Evolutionary conservation across 1,140 invertebrate genomes (phyloP).

Genomic region (Lysiphlebus fabarum): DNA sequence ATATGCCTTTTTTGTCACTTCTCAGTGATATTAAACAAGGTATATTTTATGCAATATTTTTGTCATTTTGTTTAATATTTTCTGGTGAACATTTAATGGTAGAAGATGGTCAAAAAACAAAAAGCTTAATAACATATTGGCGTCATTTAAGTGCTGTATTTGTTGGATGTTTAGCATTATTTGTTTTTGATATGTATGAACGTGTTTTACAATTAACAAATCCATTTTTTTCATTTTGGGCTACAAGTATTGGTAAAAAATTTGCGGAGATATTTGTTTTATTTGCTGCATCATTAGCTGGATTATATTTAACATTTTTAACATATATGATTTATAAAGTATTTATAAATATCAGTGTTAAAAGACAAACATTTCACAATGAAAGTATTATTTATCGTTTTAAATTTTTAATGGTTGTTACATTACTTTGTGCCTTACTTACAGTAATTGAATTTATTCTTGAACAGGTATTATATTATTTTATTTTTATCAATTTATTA

Average conservation of each 20-base stretch:
- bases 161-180: constrained; percentile 85
- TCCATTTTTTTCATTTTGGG: constrained; percentile 98
- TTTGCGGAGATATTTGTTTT: constrained; percentile 90
- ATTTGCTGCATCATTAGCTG: constrained; percentile 84
- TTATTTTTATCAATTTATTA: too few species aligned
- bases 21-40: constrained; percentile 94
- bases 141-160: constrained; percentile 90
- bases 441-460: constrained; percentile 95
- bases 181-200: constrained; percentile 97
- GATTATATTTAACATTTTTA: constrained; percentile 90
- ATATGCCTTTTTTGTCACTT: constrained; percentile 95
- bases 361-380: constrained; percentile 83
- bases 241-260: constrained; percentile 86
- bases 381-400: constrained; percentile 97
- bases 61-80: constrained; percentile 98
- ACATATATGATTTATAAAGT: constrained; percentile 92
- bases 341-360: constrained; percentile 88
- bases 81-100: constrained; percentile 95
- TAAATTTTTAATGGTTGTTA: constrained; percentile 95
- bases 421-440: constrained; percentile 87
- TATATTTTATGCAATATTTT: constrained; percentile 90
- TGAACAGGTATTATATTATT: constrained; percentile 70
- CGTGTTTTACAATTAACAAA: constrained; percentile 91
- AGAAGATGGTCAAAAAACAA: constrained; percentile 76
- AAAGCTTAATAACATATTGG: constrained; percentile 85